Percentiles rank a stretch among this genome's conserved stretches.
Evolutionary conservation across 2,113 vertebrate species (phyloP).

Genomic region (Zeus faber): DNA sequence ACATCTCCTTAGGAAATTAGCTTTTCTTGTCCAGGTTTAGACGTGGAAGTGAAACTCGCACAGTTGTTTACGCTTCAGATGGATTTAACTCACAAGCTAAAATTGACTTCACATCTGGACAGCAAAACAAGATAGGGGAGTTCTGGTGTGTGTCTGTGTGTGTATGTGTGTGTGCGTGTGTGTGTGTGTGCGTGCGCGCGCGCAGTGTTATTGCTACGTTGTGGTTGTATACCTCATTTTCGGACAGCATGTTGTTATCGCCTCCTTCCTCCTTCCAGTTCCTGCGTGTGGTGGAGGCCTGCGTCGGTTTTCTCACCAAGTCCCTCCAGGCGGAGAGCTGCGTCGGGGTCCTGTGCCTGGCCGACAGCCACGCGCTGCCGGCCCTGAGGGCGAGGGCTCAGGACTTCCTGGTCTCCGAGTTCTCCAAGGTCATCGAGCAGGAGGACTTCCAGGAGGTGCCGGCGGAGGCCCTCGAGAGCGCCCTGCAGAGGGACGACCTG

Average conservation of each 20-base stretch:
- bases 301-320: conserved; percentile 84
- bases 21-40: neutral
- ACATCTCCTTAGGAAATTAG: neutral
- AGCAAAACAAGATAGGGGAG: neutral
- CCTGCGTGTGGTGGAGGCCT: conserved; percentile 89
- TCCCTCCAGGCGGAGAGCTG: conserved; percentile 90
- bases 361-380: conserved; percentile 83
- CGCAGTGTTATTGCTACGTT: no score
- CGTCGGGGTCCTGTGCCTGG: conserved; percentile 86
- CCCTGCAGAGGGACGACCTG: conserved; percentile 86
- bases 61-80: conserved; percentile 56
- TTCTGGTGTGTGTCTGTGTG: conserved; percentile 29
- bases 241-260: neutral
- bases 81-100: conserved; percentile 51
- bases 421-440: conserved; percentile 81
- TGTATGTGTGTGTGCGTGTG: conserved; percentile 16
- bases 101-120: conserved; percentile 50
- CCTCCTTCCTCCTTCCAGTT: conserved; percentile 74
- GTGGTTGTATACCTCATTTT: no score
- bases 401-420: conserved; percentile 86
- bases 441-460: conserved; percentile 90
- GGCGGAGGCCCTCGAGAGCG: conserved; percentile 74
- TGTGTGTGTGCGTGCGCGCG: neutral
- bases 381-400: conserved; percentile 79
- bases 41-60: conserved; percentile 69